These are phyloP conservation scores for Strix uralensis DNA, from an alignment of 2,113 vertebrate genomes.

Conservation along the genomic window DNA sequence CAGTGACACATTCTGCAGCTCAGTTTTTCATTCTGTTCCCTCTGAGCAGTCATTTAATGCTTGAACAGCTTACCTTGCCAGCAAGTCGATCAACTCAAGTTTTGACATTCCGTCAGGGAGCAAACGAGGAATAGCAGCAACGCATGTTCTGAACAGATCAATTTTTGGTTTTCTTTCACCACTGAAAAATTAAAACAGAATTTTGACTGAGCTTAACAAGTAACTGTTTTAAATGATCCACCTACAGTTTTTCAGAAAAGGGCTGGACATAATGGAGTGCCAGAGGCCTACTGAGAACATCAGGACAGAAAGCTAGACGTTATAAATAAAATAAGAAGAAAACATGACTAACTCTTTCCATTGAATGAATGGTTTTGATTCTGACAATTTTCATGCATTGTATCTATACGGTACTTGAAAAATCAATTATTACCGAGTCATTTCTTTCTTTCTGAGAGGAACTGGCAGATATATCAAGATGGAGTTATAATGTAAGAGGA, in stretches of 20 bases:
- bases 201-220: neutral
- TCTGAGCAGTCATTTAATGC: neutral
- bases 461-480: neutral
- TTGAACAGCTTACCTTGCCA: constrained; percentile 82
- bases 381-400: neutral
- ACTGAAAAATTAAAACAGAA: constrained; percentile 71
- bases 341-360: neutral
- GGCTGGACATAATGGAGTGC: neutral
- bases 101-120: constrained; percentile 98
- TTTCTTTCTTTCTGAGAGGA: neutral
- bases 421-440: neutral
- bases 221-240: neutral
- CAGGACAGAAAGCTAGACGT: neutral
- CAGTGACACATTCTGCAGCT: neutral
- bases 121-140: constrained; percentile 95
- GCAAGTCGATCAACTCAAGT: constrained; percentile 93
- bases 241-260: neutral
- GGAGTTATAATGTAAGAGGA: neutral
- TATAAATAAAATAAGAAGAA: neutral
- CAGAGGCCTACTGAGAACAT: neutral
- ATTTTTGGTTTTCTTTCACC: constrained; percentile 99
- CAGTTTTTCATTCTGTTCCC: neutral
- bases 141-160: constrained; percentile 95
- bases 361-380: neutral
- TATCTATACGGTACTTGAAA: neutral